These are phyloP conservation scores for Siderastrea radians DNA, from an alignment of 92 coral and sea anemone species.

Conservation along the genomic window DNA sequence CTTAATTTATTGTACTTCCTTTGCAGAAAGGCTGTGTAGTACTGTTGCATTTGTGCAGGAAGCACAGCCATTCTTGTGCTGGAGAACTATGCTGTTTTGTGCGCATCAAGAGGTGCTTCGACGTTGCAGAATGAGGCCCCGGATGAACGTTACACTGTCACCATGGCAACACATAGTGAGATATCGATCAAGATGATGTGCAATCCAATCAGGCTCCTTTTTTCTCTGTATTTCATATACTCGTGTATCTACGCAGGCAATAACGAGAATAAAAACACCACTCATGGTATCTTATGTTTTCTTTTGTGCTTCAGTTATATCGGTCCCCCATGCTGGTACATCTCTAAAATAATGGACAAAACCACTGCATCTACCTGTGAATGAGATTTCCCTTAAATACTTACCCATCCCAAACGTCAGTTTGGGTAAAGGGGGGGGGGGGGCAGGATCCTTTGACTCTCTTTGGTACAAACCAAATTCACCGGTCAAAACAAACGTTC, in stretches of 20 bases:
- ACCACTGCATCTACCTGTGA: too few relatives aligned
- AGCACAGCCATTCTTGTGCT: background rate
- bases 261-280: background rate
- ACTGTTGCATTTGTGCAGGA: background rate
- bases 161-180: slow-evolving; percentile 33
- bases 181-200: slow-evolving; percentile 23
- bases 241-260: background rate
- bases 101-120: slow-evolving; percentile 36
- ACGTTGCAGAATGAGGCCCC: background rate
- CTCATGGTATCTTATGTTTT: too few relatives aligned
- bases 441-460: too few relatives aligned
- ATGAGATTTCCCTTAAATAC: too few relatives aligned
- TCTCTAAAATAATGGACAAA: too few relatives aligned
- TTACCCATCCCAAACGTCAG: too few relatives aligned
- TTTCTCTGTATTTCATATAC: background rate
- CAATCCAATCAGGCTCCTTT: slow-evolving; percentile 32
- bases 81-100: slow-evolving; percentile 29
- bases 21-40: slow-evolving; percentile 25
- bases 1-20: background rate
- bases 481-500: too few relatives aligned
- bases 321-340: too few relatives aligned
- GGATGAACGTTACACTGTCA: slow-evolving; percentile 4
- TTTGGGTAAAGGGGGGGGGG: too few relatives aligned
- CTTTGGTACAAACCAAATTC: too few relatives aligned
- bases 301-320: too few relatives aligned